Conservation (phyloP, 1,140 invertebrate species). For the Pogonognathellus flavescens region DNA sequence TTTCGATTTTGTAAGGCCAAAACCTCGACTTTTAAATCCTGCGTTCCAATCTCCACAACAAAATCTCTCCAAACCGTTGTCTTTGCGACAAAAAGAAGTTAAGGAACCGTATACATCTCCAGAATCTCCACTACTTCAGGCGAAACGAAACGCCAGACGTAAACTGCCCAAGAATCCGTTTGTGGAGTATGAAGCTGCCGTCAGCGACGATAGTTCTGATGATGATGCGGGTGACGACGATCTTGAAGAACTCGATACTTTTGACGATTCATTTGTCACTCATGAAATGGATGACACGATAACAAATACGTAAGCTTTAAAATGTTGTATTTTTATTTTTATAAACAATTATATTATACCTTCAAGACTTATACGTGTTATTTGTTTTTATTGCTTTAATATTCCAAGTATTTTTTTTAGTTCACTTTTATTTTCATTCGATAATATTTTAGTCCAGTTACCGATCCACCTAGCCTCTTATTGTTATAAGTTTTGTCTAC, state of each 20-base stretch:
- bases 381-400: no score
- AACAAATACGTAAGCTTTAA: conserved; percentile 57
- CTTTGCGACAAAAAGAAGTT: not conserved
- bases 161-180: conserved; percentile 53
- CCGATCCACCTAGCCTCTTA: no score
- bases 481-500: no score
- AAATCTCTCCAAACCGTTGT: not conserved
- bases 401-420: no score
- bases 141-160: not conserved
- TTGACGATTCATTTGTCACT: conserved; percentile 62
- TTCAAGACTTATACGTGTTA: no score
- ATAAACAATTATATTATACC: no score
- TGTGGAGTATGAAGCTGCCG: conserved; percentile 56
- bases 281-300: conserved; percentile 23
- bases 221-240: conserved; percentile 37
- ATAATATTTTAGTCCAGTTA: no score
- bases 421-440: no score
- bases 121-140: no score
- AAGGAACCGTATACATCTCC: no score
- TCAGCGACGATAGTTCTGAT: conserved; percentile 33
- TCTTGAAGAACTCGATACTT: conserved; percentile 3
- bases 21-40: not conserved
- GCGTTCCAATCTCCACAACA: not conserved
- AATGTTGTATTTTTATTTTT: no score
- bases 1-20: not conserved